Conservation (phyloP, 2,113 vertebrate species). For the Orcinus orca region DNA sequence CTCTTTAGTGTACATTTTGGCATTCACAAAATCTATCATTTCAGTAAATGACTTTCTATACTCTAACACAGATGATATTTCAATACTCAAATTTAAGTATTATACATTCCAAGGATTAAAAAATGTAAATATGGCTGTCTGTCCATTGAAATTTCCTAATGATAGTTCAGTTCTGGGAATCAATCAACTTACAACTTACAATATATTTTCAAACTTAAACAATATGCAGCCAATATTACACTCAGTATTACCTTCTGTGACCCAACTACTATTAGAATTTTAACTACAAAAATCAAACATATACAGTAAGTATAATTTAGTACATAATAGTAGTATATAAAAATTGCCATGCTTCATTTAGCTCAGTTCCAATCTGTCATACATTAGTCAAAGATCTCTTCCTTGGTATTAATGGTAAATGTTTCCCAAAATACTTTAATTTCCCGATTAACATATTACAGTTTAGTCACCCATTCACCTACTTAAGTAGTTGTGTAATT, state of each 20-base stretch:
- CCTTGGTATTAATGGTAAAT: background rate
- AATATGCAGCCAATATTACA: background rate
- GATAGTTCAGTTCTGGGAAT: background rate
- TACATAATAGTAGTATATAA: background rate
- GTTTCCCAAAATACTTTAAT: background rate
- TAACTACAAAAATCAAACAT: constrained; percentile 20
- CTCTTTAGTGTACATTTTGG: background rate
- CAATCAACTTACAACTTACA: background rate
- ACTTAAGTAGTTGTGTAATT: background rate
- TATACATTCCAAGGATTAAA: background rate
- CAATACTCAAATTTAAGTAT: background rate
- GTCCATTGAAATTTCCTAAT: background rate
- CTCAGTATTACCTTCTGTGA: background rate
- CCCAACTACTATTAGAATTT: background rate
- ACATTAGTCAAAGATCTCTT: background rate
- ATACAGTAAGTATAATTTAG: background rate
- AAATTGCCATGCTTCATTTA: background rate
- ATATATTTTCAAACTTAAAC: constrained; percentile 5
- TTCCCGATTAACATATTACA: background rate
- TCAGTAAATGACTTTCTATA: background rate
- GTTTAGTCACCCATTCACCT: background rate
- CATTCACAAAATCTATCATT: background rate
- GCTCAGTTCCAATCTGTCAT: background rate
- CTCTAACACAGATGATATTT: background rate
- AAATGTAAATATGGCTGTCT: background rate